Evolutionary conservation across 2,888 invertebrate species (phyloP), one percentile per base, ranked within the genome.

Genomic region (Apotomis capreana): DNA sequence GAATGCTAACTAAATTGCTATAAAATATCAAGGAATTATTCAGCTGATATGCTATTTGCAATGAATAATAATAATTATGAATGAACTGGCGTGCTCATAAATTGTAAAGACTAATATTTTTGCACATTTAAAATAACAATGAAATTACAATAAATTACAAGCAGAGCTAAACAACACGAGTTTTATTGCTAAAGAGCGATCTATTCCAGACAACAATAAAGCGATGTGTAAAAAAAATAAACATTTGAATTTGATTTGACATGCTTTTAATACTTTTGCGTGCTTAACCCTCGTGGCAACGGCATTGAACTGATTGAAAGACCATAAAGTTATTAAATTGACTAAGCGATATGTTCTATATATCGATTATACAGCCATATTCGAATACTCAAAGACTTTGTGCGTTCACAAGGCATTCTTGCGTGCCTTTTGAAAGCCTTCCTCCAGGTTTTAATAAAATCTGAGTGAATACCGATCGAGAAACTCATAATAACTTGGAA

Each of bases 381-480:
- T 77, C 74, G 76, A 78, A 68, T 75, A 75, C 74, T 74, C 75
- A 78, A 76, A 78, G 78, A 78, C 69, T 52, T 57, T 54, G 75
- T 78, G 76, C 78, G 77, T 75, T 84, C 83, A 81, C 78, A 80
- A 67, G 80, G 81, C 79, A 84, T 76, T 85, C 80, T 82, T 77
- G 79, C 81, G 76, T 80, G 83, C 82, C 87, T 87, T 88, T 87
- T 87, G 77, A 88, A 86, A 85, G 81, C 83, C 84, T 84, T 82
- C 84, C 83, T 83, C 79, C 80, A 79, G 81, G 83, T 88, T 87
- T 89, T 87, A 89, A 90, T 90, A 89, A 87, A 87, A 82, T 82
- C 84, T 82, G 84, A 80, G 84, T 86, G 87, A 88, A 88, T 88
- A 78, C 80, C 79, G 69, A 68, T 72, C 67, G 70, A 68, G 72